Base-by-base conservation (phyloP, 2,888 invertebrate genomes). In the Lithophane socia region DNA sequence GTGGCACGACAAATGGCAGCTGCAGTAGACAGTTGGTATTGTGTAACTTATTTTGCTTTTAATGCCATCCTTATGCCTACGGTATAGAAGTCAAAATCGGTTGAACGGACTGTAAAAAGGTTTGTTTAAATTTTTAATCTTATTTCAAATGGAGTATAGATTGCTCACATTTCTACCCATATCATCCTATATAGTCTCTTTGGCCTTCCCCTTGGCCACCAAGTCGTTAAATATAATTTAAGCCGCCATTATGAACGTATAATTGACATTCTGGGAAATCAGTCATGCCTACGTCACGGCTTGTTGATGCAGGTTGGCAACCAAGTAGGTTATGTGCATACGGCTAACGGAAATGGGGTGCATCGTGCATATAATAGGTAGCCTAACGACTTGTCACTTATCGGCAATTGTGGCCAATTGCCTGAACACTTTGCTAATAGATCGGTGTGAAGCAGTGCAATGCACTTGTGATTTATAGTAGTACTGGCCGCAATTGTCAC, bases 341-440 rank as follows among this genome's bases (percentile, higher is more conserved):
- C 29, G 42, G 9, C 47, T 61, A 66, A 54, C 83, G 80, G 79
- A 78, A 65, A 60, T 61, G 16, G 42, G n/a, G 64, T 77, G 69
- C 83, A 65, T 21, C 12, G 78, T 83, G 70, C 83, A 58, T 77
- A n/a, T 82, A 75, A 67, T 67, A 54, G 52, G 16, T 60, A 49
- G 47, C 47, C 37, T 71, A 61, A 21, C 42, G 58, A 64, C 29
- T 72, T 76, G 68, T 76, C 68, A 85, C 65, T 85, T 71, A 73
- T 21, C 49, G 42, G 44, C 74, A 82, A 82, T 85, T 85, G 78
- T 68, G 42, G 47, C 47, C 78, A 83, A 82, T 84, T 78, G 63
- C 24, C 66, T 73, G 70, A 69, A 76, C 54, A 77, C 70, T 10
- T 78, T 73, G 73, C 56, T 75, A 75, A 76, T 72, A 88, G 85